Base-by-base conservation (phyloP, 2,888 invertebrate genomes). In the Troides oblongomaculatus region DNA sequence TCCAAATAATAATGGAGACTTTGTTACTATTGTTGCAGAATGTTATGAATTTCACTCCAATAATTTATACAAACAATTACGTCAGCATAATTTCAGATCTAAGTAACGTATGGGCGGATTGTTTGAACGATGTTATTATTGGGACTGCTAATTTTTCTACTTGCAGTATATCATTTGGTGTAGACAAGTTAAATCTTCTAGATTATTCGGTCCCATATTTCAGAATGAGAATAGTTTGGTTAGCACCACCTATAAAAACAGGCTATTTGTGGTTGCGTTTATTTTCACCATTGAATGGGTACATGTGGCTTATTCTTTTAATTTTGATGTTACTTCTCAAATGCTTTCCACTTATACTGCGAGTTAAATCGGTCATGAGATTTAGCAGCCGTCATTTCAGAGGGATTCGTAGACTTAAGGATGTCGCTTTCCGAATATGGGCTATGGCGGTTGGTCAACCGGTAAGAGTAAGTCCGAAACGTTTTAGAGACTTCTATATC, bases 401-500 rank as follows among this genome's bases (percentile, higher is more conserved):
- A 66, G 82, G 84, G 12, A 79, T 83, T 23, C 74, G 82, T 46
- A 84, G 80, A 70, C 71, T 88, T 46, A 80, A 80, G 30, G 79
- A 84, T 0, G 81, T 84, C 5, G 78, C 82, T 3, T 81, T 90
- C 25, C 79, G 85, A 65, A 82, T 83, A 30, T 89, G 89, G 88
- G 88, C 85, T 39, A 80, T 88, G 4, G 74, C 88, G 77, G 74
- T 88, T 64, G 88, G 88, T 0, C 89, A 89, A 69, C 85, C 88
- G 0, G 81, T 89, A 12, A 76, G 76, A 61, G 79, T 89, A 1
- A 76, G 78, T 14, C 89, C 88, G 2, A 81, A 72, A 72, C 79
- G 81, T n/a, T 89, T 89, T 59, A 77, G 89, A 72, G 89, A 89
- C 75, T 86, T 88, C 68, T 89, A 89, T 68, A 80, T 89, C 12